Evolutionary conservation across 2,888 invertebrate genomes (phyloP), one percentile per base, ranked within the genome.

Genomic region (Perithous albicinctus): DNA sequence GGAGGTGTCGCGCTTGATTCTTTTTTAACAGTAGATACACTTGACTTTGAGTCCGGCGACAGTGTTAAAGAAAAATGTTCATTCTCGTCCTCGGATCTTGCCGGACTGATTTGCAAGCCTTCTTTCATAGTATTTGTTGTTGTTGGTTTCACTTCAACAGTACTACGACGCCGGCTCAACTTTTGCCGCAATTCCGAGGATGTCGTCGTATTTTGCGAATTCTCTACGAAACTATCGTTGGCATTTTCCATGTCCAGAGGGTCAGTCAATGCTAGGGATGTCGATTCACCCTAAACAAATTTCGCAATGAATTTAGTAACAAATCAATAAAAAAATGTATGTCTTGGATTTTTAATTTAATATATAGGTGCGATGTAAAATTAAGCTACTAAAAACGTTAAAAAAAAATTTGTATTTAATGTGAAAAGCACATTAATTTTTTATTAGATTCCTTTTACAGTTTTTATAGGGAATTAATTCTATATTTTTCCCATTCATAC

Each of bases 221-320:
- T 70, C 20, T 75, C 75, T 4, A 82, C 67, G 12, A 59, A 82
- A 29, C 78, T 78, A 5, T 64, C 41, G 8, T 70, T 64, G 8
- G 54, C 29, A 3, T 18, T 4, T 70, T 26, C 43, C 0, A 2
- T 10, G 8, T n/a, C 54, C 18, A 6, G 43, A 32, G 23, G 20
- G 32, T 7, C 56, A 3, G 46, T 35, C 2, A 2, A 10, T 2
- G 15, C 2, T 10, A 38, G 29, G 15, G 38, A 23, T 20, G 29
- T 70, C 4, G 69, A 63, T 41, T 72, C 66, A 4, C 18, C n/a
- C 81, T 82, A 35, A 32, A 48, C n/a, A n/a, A n/a, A n/a, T n/a
- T n/a, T n/a, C n/a, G n/a, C n/a, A 70, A 66, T 38, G 0, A n/a
- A 48, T 2, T 12, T n/a, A 51, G n/a, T 15, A 12, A 18, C 10